Evolutionary conservation across 2,113 vertebrate species (phyloP).

Genomic region (Cariama cristata): DNA sequence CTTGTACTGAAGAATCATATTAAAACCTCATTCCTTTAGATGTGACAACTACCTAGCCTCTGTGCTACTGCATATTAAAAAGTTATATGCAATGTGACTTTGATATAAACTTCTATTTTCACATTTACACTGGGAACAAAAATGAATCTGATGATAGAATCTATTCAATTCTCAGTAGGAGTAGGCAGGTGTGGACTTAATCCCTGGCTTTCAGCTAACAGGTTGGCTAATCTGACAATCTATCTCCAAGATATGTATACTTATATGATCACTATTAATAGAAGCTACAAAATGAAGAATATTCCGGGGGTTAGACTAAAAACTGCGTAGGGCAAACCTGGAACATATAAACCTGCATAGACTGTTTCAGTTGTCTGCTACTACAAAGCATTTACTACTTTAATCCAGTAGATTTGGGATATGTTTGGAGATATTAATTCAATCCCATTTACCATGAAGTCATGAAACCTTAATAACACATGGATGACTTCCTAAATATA

Average conservation of each 20-base stretch:
- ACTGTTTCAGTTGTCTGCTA: not conserved
- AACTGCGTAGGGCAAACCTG: not conserved
- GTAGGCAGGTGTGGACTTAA: not conserved
- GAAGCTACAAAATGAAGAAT: not conserved
- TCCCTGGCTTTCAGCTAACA: not conserved
- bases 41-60: not conserved
- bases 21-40: not conserved
- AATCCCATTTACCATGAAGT: not conserved
- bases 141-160: not conserved
- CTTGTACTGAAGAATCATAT: not conserved
- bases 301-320: not conserved
- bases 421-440: not conserved
- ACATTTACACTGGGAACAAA: not conserved
- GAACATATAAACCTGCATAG: not conserved
- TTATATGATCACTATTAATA: not conserved
- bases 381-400: not conserved
- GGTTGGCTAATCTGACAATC: not conserved
- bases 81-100: not conserved
- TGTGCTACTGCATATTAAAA: not conserved
- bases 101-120: not conserved
- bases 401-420: not conserved
- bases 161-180: not conserved
- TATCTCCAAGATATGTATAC: not conserved
- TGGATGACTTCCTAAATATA: not conserved
- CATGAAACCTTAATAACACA: not conserved